Evolutionary conservation across 2,113 vertebrate species (phyloP), one percentile per base, ranked within the genome.

Genomic region (Lampris incognitus): DNA sequence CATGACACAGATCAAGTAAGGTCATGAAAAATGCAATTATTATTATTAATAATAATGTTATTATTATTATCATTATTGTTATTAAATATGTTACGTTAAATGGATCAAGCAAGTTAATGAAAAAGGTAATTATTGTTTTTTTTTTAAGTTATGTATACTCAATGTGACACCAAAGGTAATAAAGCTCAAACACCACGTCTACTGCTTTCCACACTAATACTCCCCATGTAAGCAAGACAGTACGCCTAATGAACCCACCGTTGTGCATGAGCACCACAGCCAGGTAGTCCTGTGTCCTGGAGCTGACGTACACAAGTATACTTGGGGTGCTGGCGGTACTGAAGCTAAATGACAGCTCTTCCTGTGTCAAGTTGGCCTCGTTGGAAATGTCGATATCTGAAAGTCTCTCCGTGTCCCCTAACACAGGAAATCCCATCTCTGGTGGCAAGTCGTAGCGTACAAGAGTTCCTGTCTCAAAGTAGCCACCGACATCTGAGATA

Each of bases 381-480:
- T 51, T 6, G 9, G 78, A 75, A 60, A 82, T 41, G 4, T 61
- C 56, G 1, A 56, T n/a, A 7, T 74, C 64, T 3, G 82, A 70
- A 0, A 5, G 7, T 24, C 69, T 74, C 61, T 66, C 89, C 36
- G 67, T 57, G 2, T 96, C 95, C 72, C 88, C 92, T 13, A 65
- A 36, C 0, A 89, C 74, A 10, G 57, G 55, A 1, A 74, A 6
- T 2, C 70, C 79, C 1, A 42, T 73, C 24, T 94, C 92, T 0
- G 90, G 61, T 85, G 94, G 93, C 88, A 99, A 98, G 89, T 96
- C 96, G 11, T 98, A 99, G 0, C 96, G 95, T 37, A 99, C 96
- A 94, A 97, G 93, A 42, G 97, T 97, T 1, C 96, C 97, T 4
- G 96, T 96, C 89, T 99, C 98, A 82, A 99, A 99, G 91, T 97